phyloP scores from a whole-genome alignment of 2,797 vertebrate species.

The Oreochromis mossambicus region DNA sequence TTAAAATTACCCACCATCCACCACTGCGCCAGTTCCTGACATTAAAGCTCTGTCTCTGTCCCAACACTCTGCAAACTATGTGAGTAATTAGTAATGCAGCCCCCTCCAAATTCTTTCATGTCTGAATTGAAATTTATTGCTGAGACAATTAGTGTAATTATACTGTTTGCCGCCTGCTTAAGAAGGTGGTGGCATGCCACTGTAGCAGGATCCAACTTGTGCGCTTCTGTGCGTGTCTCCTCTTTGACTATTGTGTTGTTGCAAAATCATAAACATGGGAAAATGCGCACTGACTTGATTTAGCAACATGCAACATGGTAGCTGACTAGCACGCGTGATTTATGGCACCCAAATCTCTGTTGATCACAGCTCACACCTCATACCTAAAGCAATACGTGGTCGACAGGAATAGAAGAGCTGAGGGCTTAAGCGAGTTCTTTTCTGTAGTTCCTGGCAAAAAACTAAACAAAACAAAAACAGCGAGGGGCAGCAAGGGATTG shows the following conservation, averaged over 20 bases:
- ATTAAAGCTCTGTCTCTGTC: conserved; percentile 28
- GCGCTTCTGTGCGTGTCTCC: background rate
- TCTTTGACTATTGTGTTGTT: conserved; percentile 7
- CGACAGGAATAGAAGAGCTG: background rate
- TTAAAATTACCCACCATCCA: conserved; percentile 45
- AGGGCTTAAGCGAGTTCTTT: background rate
- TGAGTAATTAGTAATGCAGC: conserved; percentile 65
- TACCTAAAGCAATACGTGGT: conserved; percentile 21
- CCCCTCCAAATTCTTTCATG: conserved; percentile 65
- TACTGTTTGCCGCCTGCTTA: conserved; percentile 44
- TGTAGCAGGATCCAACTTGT: conserved; percentile 54
- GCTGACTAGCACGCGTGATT: conserved; percentile 13
- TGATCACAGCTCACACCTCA: conserved; percentile 22
- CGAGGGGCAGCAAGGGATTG: background rate
- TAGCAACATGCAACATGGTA: background rate
- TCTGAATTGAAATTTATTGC: conserved; percentile 75
- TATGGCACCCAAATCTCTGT: conserved; percentile 27
- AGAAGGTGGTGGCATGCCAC: conserved; percentile 10
- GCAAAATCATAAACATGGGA: conserved; percentile 4
- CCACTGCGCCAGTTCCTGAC: conserved; percentile 10
- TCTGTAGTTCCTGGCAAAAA: background rate
- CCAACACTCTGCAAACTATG: conserved; percentile 26
- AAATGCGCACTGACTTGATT: conserved; percentile 15
- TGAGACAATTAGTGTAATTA: conserved; percentile 73
- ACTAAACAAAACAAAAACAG: background rate